Conservation (phyloP, 2,888 invertebrate genomes). For the Sinodicranocentrus sp. region DNA sequence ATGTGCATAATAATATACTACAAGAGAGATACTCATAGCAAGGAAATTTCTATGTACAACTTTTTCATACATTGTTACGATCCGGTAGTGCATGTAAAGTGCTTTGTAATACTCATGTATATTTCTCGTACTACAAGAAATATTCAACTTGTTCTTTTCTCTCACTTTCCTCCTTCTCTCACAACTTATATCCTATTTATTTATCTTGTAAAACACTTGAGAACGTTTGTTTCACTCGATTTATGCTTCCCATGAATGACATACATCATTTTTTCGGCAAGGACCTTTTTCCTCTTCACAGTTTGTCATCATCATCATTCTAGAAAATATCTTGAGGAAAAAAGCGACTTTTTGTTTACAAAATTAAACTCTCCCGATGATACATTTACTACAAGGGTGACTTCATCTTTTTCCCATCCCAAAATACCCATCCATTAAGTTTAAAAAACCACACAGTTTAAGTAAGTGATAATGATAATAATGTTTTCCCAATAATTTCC, state of each 20-base stretch:
- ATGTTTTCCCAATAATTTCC: conserved; percentile 9
- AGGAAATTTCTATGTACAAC: too few relatives aligned
- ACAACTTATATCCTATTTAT: conserved; percentile 62
- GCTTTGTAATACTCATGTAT: conserved; percentile 58
- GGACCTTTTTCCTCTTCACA: background rate
- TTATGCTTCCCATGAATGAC: conserved; percentile 70
- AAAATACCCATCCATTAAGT: background rate
- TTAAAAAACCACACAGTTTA: background rate
- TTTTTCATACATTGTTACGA: conserved; percentile 34
- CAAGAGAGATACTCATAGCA: too few relatives aligned
- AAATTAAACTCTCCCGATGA: conserved; percentile 21
- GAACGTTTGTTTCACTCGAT: conserved; percentile 70
- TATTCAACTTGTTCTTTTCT: background rate
- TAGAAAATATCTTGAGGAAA: conserved; percentile 8
- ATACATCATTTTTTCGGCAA: conserved; percentile 63
- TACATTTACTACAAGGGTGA: conserved; percentile 32
- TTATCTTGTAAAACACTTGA: conserved; percentile 72
- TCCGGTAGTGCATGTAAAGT: conserved; percentile 58
- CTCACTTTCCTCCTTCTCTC: conserved; percentile 12
- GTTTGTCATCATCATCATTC: background rate
- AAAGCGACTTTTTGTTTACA: conserved; percentile 15
- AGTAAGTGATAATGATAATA: conserved; percentile 54
- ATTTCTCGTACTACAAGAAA: conserved; percentile 31
- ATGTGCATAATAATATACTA: too few relatives aligned
- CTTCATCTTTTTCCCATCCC: too few relatives aligned